Evolutionary conservation across 2,888 invertebrate genomes (phyloP).

Genomic region (Sminthurides aquaticus): DNA sequence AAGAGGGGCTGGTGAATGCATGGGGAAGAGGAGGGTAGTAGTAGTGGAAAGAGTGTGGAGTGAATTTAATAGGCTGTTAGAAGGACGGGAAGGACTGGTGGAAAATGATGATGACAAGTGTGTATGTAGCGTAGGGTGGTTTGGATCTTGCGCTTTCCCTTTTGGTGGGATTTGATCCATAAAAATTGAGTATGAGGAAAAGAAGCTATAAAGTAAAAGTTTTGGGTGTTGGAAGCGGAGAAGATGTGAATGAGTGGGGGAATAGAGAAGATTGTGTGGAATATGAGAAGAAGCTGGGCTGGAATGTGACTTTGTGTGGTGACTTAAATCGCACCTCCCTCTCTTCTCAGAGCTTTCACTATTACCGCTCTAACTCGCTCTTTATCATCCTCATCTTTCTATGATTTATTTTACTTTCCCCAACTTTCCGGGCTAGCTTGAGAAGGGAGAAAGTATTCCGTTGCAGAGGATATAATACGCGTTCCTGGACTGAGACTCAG

Average conservation of each 20-base stretch:
- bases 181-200: background rate
- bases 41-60: no score
- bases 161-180: background rate
- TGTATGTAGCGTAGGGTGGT: no score
- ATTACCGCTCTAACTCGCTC: conserved; percentile 14
- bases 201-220: background rate
- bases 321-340: background rate
- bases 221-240: background rate
- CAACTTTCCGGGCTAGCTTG: background rate
- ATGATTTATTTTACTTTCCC: conserved; percentile 20
- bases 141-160: no score
- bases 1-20: background rate
- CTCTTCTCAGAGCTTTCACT: background rate
- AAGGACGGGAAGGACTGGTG: background rate
- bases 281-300: no score
- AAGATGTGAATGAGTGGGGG: background rate
- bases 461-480: no score
- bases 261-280: no score
- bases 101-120: background rate
- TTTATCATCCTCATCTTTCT: conserved; percentile 23
- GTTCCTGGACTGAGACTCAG: no score
- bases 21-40: background rate
- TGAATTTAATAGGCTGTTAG: background rate
- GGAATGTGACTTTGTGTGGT: background rate
- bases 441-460: no score